Percentiles rank a stretch among this genome's conserved stretches.
Evolutionary conservation across 2,888 invertebrate species (phyloP).

Genomic region (Pelosia muscerda): DNA sequence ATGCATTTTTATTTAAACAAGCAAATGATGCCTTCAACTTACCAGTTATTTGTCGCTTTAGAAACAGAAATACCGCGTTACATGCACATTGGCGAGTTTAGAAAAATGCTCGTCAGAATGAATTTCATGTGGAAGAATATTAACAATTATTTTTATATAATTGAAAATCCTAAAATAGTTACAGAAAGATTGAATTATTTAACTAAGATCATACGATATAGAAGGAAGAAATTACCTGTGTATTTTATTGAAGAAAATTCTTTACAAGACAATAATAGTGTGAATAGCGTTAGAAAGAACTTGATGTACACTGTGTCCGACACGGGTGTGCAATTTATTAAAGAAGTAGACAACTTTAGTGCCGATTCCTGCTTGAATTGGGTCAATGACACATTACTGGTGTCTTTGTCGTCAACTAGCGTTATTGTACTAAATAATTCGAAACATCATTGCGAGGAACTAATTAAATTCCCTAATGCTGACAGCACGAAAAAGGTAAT

Average conservation of each 20-base stretch:
- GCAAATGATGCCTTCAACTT: slow-evolving; percentile 50
- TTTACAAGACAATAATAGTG: slow-evolving; percentile 9
- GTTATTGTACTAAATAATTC: slow-evolving; percentile 12
- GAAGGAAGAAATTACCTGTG: slow-evolving; percentile 37
- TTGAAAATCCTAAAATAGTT: slow-evolving; percentile 58
- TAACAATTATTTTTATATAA: slow-evolving; percentile 40
- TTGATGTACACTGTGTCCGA: slow-evolving; percentile 4
- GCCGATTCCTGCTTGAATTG: neutral
- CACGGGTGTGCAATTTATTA: slow-evolving; percentile 1
- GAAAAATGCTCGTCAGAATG: slow-evolving; percentile 54
- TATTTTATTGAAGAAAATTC: slow-evolving; percentile 53
- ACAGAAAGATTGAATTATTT: slow-evolving; percentile 62
- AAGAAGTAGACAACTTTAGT: slow-evolving; percentile 1
- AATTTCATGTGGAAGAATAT: slow-evolving; percentile 60
- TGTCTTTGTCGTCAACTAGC: slow-evolving; percentile 5
- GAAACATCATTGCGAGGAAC: slow-evolving; percentile 17
- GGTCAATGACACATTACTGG: neutral
- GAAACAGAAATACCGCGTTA: slow-evolving; percentile 43
- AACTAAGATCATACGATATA: slow-evolving; percentile 42
- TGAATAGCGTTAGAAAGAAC: neutral
- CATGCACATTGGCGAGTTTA: slow-evolving; percentile 56
- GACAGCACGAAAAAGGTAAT: neutral
- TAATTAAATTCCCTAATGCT: neutral
- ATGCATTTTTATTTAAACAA: slow-evolving; percentile 41
- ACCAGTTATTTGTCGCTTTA: slow-evolving; percentile 46